phyloP scores from a whole-genome alignment of 2,113 vertebrate genomes.

The Heterotilapia buettikoferi region DNA sequence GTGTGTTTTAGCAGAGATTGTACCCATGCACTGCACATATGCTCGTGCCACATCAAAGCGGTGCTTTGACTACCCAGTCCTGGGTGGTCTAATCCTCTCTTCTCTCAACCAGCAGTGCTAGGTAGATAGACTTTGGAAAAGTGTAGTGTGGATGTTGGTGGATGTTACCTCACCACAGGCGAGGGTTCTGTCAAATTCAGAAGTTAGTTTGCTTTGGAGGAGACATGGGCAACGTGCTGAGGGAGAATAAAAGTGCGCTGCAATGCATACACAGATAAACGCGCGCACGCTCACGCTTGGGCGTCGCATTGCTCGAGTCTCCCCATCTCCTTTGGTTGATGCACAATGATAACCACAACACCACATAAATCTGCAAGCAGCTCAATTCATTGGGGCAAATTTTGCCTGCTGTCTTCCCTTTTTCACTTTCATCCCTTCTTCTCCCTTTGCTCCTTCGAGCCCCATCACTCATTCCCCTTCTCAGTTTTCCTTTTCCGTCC shows the following conservation, averaged over 20 bases:
- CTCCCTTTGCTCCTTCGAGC: constrained; percentile 43
- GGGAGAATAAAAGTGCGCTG: constrained; percentile 28
- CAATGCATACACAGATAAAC: constrained; percentile 24
- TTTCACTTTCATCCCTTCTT: constrained; percentile 54
- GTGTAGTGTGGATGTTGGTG: constrained; percentile 47
- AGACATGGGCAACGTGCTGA: constrained; percentile 18
- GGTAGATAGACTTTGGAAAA: constrained; percentile 41
- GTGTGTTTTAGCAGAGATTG: constrained; percentile 59
- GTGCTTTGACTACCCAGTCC: constrained; percentile 43
- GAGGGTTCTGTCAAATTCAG: constrained; percentile 33
- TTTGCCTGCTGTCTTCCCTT: constrained; percentile 51
- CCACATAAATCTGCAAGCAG: constrained; percentile 57
- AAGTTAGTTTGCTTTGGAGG: constrained; percentile 51
- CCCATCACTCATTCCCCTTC: constrained; percentile 60
- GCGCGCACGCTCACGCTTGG: constrained; percentile 10
- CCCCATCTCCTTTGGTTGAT: constrained; percentile 44
- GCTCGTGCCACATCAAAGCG: constrained; percentile 69
- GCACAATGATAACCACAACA: constrained; percentile 59
- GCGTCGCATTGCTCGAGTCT: constrained; percentile 27
- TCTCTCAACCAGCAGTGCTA: constrained; percentile 31
- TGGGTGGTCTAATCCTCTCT: constrained; percentile 70
- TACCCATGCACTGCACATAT: constrained; percentile 60
- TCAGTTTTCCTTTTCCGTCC: constrained; percentile 58
- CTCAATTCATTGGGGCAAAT: constrained; percentile 58
- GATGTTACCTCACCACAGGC: constrained; percentile 48